A percentile compares a stretch with the other conserved stretches of the same genome.
phyloP scores from a whole-genome alignment of 2,113 vertebrate genomes.

The Todiramphus saurophagus region DNA sequence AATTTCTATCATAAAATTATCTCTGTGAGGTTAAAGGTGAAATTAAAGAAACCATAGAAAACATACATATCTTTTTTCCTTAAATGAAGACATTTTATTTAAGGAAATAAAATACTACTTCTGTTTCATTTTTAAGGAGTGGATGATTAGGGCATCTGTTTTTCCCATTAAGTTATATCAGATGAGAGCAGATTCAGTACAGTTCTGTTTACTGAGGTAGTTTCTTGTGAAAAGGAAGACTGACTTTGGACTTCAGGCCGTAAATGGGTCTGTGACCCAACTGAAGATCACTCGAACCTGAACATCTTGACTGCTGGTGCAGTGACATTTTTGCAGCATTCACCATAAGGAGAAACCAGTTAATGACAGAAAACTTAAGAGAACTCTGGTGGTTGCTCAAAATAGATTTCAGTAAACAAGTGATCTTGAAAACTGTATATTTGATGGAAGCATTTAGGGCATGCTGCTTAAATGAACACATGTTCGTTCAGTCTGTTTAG shows the following conservation, averaged over 20 bases:
- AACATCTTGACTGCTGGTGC: background rate
- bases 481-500: slow-evolving; percentile 28
- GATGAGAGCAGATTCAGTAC: background rate
- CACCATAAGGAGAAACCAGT: background rate
- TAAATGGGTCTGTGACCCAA: background rate
- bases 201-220: background rate
- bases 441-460: background rate
- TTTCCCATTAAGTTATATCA: background rate
- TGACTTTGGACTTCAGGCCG: background rate
- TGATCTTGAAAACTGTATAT: background rate
- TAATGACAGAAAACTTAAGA: background rate
- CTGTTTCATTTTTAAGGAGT: background rate
- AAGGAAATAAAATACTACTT: background rate
- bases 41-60: background rate
- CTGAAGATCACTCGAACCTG: background rate
- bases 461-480: background rate
- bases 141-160: background rate
- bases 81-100: background rate
- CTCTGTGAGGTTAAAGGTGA: background rate
- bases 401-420: slow-evolving; percentile 2
- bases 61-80: background rate
- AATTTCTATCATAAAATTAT: background rate
- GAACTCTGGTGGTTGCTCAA: background rate
- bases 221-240: background rate
- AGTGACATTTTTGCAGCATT: background rate